phyloP scores from a whole-genome alignment of 2,113 vertebrate genomes.

The Stegastes partitus region DNA sequence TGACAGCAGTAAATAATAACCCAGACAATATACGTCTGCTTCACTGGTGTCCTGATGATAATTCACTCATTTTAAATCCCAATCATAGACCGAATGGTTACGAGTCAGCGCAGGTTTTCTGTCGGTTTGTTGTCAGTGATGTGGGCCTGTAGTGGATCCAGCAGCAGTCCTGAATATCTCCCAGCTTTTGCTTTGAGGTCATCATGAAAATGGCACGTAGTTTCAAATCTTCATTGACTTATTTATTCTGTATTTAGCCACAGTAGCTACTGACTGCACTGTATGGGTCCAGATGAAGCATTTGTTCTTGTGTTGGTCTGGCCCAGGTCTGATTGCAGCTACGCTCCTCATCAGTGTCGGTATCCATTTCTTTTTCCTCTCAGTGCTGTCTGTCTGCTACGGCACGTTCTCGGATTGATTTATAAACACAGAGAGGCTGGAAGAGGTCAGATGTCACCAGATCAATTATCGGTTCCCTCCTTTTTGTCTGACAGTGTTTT shows the following conservation, averaged over 20 bases:
- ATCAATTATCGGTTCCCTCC: not conserved
- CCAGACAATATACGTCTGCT: not conserved
- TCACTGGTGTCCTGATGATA: slow-evolving; percentile 21
- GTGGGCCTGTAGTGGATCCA: not conserved
- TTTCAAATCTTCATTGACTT: slow-evolving; percentile 1
- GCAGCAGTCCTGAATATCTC: not conserved
- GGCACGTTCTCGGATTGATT: not conserved
- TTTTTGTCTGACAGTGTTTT: slow-evolving; percentile 40
- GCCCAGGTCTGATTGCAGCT: not conserved
- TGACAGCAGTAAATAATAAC: slow-evolving; percentile 17
- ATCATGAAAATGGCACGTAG: not conserved
- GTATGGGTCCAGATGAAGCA: not conserved
- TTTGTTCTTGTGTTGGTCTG: slow-evolving; percentile 5
- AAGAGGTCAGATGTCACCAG: slow-evolving; percentile 18
- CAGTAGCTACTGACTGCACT: not conserved
- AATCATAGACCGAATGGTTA: not conserved
- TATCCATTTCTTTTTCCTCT: not conserved
- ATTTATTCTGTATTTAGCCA: not conserved
- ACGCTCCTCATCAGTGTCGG: not conserved
- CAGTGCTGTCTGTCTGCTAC: not conserved
- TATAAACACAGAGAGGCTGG: slow-evolving; percentile 1
- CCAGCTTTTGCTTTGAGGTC: not conserved
- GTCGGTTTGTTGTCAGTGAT: not conserved
- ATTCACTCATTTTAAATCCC: not conserved
- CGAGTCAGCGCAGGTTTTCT: not conserved